Evolutionary conservation across 2,113 vertebrate species (phyloP), one percentile per base, ranked within the genome.

Genomic region (Chroicocephalus ridibundus): DNA sequence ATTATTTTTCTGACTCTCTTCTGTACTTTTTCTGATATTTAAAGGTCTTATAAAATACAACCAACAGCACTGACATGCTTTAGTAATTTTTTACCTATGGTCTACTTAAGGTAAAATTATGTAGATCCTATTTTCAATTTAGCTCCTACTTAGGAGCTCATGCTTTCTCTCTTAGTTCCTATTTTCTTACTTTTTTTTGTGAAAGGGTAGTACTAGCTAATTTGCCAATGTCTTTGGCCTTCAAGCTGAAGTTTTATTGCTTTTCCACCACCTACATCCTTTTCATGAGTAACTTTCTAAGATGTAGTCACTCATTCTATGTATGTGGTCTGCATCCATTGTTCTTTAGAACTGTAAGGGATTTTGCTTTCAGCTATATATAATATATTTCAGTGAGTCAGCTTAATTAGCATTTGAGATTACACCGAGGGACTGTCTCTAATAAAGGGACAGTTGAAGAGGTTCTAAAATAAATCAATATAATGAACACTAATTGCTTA

Each of bases 391-490:
- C 81, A 93, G 92, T 49, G 6, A 65, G 88, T 86, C n/a, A 76
- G 24, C 31, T 92, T 92, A 86, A 92, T 83, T 90, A 91, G 26
- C n/a, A 62, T 62, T 88, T 2, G 7, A 52, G 54, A 77, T 90
- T 76, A 61, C 27, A 25, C 21, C 36, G 36, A 88, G 49, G 31
- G 20, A 86, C 42, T 78, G 46, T 83, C 20, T 95, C 60, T 81
- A 60, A 75, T 46, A 68, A 86, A 86, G 42, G 57, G 22, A 52
- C 16, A 66, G 57, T 93, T 83, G 82, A 94, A 83, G 62, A 83
- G 13, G 19, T 78, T 94, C 72, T 95, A 78, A 90, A 92, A 90
- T 83, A 93, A 88, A 94, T 92, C 88, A 86, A 55, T 88, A 66
- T 70, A 94, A 81, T 83, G 80, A 94, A 81, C 29, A 62, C 9